These are phyloP conservation scores for Meloidogyne hapla DNA, from an alignment of 1,140 invertebrate genomes.

Conservation along the genomic window DNA sequence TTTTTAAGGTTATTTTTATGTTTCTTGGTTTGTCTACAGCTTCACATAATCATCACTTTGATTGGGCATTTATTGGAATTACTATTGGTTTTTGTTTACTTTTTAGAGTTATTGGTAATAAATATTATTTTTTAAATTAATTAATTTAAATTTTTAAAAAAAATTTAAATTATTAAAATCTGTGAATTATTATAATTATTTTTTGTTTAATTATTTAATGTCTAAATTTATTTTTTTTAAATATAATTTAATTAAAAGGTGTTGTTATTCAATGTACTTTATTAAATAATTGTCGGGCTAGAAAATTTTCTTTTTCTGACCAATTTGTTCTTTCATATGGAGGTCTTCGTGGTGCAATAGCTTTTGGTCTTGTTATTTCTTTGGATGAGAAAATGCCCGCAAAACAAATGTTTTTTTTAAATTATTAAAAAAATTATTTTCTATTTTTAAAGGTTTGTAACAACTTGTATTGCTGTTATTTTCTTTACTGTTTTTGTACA, in stretches of 20 bases:
- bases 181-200: too few species aligned
- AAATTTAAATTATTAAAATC: too few species aligned
- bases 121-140: too few species aligned
- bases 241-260: constrained; percentile 27
- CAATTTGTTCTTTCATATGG: constrained; percentile 65
- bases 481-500: constrained; percentile 69
- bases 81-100: constrained; percentile 91
- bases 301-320: constrained; percentile 65
- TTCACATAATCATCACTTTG: constrained; percentile 71
- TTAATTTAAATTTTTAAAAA: too few species aligned
- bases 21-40: constrained; percentile 94
- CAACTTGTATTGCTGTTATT: constrained; percentile 68
- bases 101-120: constrained; percentile 77
- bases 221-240: background rate
- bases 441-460: constrained; percentile 60
- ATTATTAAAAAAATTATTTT: background rate
- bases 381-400: constrained; percentile 62
- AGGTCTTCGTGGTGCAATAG: constrained; percentile 49
- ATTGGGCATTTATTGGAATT: constrained; percentile 86
- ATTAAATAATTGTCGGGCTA: constrained; percentile 62
- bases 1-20: constrained; percentile 80
- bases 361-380: constrained; percentile 63
- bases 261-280: constrained; percentile 58
- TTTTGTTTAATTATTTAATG: background rate
- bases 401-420: constrained; percentile 66